Evolutionary conservation across 2,113 vertebrate species (phyloP).

Genomic region (Albula glossodonta): DNA sequence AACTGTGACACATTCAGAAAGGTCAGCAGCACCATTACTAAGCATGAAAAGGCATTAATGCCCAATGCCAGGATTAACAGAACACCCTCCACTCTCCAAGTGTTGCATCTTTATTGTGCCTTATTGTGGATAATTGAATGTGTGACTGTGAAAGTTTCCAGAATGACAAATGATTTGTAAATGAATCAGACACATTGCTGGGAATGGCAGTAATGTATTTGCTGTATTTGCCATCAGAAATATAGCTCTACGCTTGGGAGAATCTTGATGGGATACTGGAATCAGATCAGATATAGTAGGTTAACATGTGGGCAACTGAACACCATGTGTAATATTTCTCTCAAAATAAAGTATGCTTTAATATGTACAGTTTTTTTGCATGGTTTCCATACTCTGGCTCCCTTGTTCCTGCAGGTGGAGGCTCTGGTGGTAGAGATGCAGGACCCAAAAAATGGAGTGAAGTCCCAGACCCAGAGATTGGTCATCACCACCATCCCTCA

Average conservation of each 20-base stretch:
- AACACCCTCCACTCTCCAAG: background rate
- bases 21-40: constrained; percentile 24
- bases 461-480: constrained; percentile 83
- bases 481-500: constrained; percentile 85
- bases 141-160: background rate
- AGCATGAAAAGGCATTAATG: constrained; percentile 22
- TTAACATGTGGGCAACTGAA: background rate
- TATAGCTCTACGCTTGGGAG: background rate
- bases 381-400: background rate
- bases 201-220: background rate
- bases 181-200: background rate
- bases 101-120: background rate
- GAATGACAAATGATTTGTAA: background rate
- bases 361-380: background rate
- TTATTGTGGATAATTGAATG: background rate
- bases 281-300: background rate
- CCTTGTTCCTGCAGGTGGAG: constrained; percentile 75
- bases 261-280: background rate
- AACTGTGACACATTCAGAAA: constrained; percentile 48
- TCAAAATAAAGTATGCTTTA: background rate
- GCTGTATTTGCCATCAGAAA: background rate
- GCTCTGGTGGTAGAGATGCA: constrained; percentile 91
- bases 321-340: background rate
- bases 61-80: background rate
- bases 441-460: constrained; percentile 80